A percentile compares a stretch with the other conserved stretches of the same genome.
These are phyloP conservation scores for Yponomeuta plumbellus DNA, from an alignment of 2,888 invertebrate species.

Conservation along the genomic window DNA sequence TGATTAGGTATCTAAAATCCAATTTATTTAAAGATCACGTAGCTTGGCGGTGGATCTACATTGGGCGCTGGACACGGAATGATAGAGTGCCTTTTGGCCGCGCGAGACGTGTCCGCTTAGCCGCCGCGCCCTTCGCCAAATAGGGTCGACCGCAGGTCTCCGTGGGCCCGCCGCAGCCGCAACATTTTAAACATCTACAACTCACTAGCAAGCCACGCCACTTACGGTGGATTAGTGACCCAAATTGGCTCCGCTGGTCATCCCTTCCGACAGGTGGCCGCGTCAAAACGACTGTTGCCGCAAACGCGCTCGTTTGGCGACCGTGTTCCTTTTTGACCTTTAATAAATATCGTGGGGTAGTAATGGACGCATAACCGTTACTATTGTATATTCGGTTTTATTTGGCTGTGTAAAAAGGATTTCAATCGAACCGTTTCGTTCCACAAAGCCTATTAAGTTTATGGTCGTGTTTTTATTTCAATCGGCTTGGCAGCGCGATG, in stretches of 20 bases:
- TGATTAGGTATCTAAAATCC: constrained; percentile 1
- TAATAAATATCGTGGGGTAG: neutral
- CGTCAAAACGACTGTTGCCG: neutral
- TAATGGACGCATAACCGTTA: neutral
- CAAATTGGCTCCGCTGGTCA: neutral
- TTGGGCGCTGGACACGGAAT: neutral
- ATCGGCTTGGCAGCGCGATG: constrained; percentile 2
- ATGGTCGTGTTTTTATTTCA: constrained; percentile 3
- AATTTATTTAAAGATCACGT: constrained; percentile 3
- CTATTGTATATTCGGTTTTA: neutral
- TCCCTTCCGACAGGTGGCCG: neutral
- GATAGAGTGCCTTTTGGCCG: neutral
- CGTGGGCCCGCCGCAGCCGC: neutral
- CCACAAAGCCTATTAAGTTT: neutral
- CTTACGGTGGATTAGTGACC: neutral
- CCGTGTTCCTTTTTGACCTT: neutral
- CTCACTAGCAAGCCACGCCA: neutral
- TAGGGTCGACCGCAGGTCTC: neutral
- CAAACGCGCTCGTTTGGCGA: neutral
- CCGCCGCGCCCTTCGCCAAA: neutral
- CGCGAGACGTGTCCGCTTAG: neutral
- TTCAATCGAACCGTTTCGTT: neutral
- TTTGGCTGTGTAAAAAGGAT: neutral
- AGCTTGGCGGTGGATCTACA: neutral
- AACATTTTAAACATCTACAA: constrained; percentile 3